Conservation (phyloP, 1,140 invertebrate species). For the Lutraria rhynchaena region DNA sequence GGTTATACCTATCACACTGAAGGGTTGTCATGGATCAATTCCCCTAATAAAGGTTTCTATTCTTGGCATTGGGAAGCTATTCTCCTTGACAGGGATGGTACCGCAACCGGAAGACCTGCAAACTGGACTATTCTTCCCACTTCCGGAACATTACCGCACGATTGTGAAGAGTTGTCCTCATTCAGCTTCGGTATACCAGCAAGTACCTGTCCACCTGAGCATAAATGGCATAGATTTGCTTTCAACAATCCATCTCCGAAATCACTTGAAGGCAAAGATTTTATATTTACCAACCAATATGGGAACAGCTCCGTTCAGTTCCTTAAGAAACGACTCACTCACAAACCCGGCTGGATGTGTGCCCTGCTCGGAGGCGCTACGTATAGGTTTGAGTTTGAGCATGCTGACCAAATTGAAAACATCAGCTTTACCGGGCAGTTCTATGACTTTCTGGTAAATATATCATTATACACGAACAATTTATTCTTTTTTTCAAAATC, state of each 20-base stretch:
- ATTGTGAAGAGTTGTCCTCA: not conserved
- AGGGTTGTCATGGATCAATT: constrained; percentile 62
- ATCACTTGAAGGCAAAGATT: constrained; percentile 64
- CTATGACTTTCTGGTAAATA: constrained; percentile 72
- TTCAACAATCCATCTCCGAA: constrained; percentile 68
- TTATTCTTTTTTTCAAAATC: no score
- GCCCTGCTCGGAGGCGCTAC: constrained; percentile 60
- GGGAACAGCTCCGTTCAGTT: constrained; percentile 59
- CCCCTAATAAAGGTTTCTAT: constrained; percentile 61
- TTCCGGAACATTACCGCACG: constrained; percentile 59
- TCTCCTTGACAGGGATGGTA: constrained; percentile 68
- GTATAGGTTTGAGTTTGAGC: constrained; percentile 66
- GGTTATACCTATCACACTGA: constrained; percentile 63
- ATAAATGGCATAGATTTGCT: constrained; percentile 74
- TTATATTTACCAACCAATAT: constrained; percentile 64
- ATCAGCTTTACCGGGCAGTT: constrained; percentile 69
- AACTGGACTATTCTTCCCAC: constrained; percentile 61
- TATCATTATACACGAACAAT: no score
- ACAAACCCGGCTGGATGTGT: constrained; percentile 71
- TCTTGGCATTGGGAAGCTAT: constrained; percentile 71
- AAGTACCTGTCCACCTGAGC: constrained; percentile 63
- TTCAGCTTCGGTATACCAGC: constrained; percentile 61
- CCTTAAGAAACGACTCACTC: constrained; percentile 67
- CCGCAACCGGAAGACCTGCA: constrained; percentile 60
- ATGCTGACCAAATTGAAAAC: constrained; percentile 68